These are phyloP conservation scores for Kryptopterus vitreolus DNA, from an alignment of 2,797 vertebrate genomes.

Conservation along the genomic window DNA sequence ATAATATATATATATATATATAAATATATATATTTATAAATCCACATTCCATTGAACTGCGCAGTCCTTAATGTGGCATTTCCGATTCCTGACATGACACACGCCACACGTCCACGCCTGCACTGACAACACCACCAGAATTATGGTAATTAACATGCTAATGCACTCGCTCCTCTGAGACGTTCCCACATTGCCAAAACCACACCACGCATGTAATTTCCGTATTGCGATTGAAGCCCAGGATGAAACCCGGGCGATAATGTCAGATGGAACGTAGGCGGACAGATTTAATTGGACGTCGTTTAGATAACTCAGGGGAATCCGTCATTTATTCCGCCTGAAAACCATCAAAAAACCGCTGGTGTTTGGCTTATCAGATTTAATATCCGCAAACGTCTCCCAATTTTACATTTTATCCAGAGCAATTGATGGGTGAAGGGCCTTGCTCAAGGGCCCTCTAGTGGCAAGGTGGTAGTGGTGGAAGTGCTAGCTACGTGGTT, in stretches of 20 bases:
- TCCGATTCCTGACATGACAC: constrained; percentile 4
- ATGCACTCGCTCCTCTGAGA: constrained; percentile 8
- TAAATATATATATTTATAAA: no score
- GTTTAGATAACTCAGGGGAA: background rate
- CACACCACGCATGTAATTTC: constrained; percentile 25
- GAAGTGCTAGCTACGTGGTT: no score
- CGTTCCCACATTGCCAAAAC: constrained; percentile 18
- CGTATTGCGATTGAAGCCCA: constrained; percentile 30
- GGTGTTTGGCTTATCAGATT: constrained; percentile 6
- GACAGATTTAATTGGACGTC: constrained; percentile 4
- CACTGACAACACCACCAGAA: background rate
- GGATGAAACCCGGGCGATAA: constrained; percentile 23
- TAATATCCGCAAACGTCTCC: constrained; percentile 13
- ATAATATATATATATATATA: no score
- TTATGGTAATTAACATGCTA: constrained; percentile 40
- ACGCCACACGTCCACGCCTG: background rate
- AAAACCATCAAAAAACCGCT: background rate
- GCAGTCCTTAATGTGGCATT: constrained; percentile 1
- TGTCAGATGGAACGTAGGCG: background rate
- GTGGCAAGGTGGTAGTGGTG: no score
- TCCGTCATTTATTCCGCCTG: background rate
- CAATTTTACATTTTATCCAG: no score
- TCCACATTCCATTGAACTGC: no score
- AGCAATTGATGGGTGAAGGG: no score
- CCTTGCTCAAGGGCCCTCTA: no score